Conservation (phyloP, 2,888 invertebrate species). For the Tillus elongatus region DNA sequence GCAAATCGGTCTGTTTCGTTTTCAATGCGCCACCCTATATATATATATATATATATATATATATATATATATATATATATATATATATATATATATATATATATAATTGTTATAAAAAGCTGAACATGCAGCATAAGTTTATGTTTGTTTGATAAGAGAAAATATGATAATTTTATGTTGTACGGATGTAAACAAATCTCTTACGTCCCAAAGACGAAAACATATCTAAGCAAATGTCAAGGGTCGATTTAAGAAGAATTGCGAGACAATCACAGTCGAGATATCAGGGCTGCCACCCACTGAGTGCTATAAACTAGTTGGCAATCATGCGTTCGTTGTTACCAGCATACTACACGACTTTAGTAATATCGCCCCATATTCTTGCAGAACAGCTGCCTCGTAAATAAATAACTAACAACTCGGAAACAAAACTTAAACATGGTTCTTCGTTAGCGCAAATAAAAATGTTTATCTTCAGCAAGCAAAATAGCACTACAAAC, state of each 20-base stretch:
- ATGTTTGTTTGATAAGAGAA: too few species aligned
- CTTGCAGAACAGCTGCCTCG: conserved; percentile 22
- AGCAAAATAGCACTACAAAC: conserved; percentile 5
- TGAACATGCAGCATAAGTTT: too few species aligned
- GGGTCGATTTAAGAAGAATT: conserved; percentile 24
- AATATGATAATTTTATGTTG: too few species aligned
- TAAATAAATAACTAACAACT: conserved; percentile 27
- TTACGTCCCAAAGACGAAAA: conserved; percentile 12
- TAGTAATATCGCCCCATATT: conserved; percentile 28
- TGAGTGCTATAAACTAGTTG: conserved; percentile 28
- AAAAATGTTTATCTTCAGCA: conserved; percentile 14
- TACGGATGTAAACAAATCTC: too few species aligned
- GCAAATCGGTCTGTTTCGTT: too few species aligned
- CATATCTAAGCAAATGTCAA: conserved; percentile 11
- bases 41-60: too few species aligned
- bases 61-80: too few species aligned
- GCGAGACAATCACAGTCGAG: conserved; percentile 25
- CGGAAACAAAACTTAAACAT: conserved; percentile 26
- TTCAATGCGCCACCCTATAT: too few species aligned
- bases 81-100: too few species aligned
- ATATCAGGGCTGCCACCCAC: conserved; percentile 29
- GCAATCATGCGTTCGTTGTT: conserved; percentile 30
- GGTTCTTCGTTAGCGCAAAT: conserved; percentile 21
- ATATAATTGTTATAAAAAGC: too few species aligned
- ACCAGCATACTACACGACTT: conserved; percentile 29